These are phyloP conservation scores for Melangyna quadrimaculata DNA, from an alignment of 2,888 invertebrate species.

Conservation along the genomic window DNA sequence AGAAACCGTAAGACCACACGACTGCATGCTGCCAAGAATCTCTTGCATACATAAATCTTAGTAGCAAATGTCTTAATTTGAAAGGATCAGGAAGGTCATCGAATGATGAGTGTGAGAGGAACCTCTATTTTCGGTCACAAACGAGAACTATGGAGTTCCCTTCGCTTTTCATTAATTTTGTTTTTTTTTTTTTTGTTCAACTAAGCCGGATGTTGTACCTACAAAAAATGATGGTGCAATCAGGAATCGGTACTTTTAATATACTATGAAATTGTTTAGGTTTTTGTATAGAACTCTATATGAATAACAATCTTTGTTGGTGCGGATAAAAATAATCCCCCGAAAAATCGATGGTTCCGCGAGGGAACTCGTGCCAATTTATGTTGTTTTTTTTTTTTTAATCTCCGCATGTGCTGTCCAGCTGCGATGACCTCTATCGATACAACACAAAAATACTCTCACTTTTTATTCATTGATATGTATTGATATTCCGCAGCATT, in stretches of 20 bases:
- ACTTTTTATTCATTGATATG: conserved; percentile 68
- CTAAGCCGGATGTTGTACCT: conserved; percentile 61
- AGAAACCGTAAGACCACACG: neutral
- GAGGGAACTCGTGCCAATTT: conserved; percentile 65
- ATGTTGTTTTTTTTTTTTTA: conserved; percentile 22
- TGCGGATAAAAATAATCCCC: conserved; percentile 62
- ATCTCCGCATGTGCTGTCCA: conserved; percentile 57
- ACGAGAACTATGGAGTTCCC: conserved; percentile 11
- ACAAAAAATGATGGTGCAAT: conserved; percentile 8
- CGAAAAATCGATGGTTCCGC: conserved; percentile 22
- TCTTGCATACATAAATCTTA: neutral
- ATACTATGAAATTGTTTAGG: conserved; percentile 40
- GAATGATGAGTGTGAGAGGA: conserved; percentile 19
- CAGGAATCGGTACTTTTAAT: conserved; percentile 2
- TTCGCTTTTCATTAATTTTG: conserved; percentile 8
- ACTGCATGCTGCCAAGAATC: neutral
- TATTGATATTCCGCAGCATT: conserved; percentile 17
- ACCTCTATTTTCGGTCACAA: conserved; percentile 17
- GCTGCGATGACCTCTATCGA: conserved; percentile 70
- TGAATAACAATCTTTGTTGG: conserved; percentile 44
- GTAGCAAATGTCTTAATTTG: conserved; percentile 6
- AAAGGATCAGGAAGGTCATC: conserved; percentile 53
- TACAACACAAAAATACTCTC: conserved; percentile 57
- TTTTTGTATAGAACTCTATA: conserved; percentile 4
- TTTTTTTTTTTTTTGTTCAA: neutral